phyloP scores from a whole-genome alignment of 1,140 invertebrate species.

The Monomorium pharaonis region DNA sequence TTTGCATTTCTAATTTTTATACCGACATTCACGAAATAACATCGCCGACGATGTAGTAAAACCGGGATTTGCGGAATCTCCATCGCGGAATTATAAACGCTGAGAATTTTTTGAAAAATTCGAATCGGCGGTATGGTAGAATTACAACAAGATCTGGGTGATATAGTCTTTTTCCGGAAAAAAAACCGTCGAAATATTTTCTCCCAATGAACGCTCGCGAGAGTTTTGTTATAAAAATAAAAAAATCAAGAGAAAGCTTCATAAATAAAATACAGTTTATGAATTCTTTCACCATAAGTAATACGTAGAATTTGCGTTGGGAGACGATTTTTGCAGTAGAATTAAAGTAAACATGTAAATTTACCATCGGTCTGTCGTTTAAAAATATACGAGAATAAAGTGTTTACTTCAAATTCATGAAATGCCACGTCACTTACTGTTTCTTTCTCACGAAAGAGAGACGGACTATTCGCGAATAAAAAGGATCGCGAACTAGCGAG shows the following conservation, averaged over 20 bases:
- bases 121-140: background rate
- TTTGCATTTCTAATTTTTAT: slow-evolving; percentile 59
- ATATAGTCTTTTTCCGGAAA: background rate
- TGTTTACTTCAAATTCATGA: background rate
- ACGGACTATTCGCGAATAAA: slow-evolving; percentile 9
- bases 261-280: slow-evolving; percentile 27
- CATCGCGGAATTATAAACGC: slow-evolving; percentile 38
- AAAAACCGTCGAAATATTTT: slow-evolving; percentile 39
- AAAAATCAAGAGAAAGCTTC: background rate
- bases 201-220: background rate
- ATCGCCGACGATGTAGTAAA: slow-evolving; percentile 39
- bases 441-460: background rate
- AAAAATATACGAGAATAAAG: slow-evolving; percentile 43
- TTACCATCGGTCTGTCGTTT: background rate
- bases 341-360: slow-evolving; percentile 39
- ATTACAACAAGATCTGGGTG: slow-evolving; percentile 44
- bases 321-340: background rate
- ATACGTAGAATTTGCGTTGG: background rate
- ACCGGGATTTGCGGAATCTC: slow-evolving; percentile 44
- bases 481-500: background rate
- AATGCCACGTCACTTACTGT: background rate
- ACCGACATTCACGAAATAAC: slow-evolving; percentile 51
- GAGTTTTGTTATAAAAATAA: slow-evolving; percentile 1
- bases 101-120: slow-evolving; percentile 46
- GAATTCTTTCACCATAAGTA: background rate